Evolutionary conservation across 2,888 invertebrate genomes (phyloP).

Genomic region (Octonoba sinensis): DNA sequence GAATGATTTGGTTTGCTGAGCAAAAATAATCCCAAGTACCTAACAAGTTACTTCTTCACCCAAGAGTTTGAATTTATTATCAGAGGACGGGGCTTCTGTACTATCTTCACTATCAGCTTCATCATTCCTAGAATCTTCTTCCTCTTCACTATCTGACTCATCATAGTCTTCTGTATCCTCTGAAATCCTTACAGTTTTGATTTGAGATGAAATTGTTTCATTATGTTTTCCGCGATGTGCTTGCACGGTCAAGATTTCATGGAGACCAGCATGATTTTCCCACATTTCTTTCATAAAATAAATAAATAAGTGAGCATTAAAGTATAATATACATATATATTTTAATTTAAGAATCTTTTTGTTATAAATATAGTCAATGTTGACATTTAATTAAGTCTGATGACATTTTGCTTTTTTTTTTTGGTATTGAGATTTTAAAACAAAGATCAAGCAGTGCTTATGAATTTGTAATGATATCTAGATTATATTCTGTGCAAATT

Average conservation of each 20-base stretch:
- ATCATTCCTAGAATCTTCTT: constrained; percentile 53
- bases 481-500: too few species aligned
- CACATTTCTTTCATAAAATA: constrained; percentile 27
- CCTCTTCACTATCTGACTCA: constrained; percentile 42
- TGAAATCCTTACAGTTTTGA: constrained; percentile 16
- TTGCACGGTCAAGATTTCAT: constrained; percentile 39
- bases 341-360: too few species aligned
- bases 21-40: too few species aligned
- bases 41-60: constrained; percentile 47
- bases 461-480: too few species aligned
- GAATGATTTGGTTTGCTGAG: constrained; percentile 7
- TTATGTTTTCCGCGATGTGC: constrained; percentile 23
- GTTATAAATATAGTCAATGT: too few species aligned
- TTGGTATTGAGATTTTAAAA: too few species aligned
- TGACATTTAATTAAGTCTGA: too few species aligned
- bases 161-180: constrained; percentile 50
- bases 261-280: constrained; percentile 31
- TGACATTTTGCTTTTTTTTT: too few species aligned
- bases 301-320: neutral
- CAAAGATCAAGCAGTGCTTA: too few species aligned
- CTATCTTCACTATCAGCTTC: constrained; percentile 61
- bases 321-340: neutral
- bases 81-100: constrained; percentile 35
- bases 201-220: constrained; percentile 14
- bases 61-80: constrained; percentile 41